Percentiles rank a stretch among this genome's conserved stretches.
These are phyloP conservation scores for Stenodera caucasica DNA, from an alignment of 2,888 invertebrate species.

Conservation along the genomic window DNA sequence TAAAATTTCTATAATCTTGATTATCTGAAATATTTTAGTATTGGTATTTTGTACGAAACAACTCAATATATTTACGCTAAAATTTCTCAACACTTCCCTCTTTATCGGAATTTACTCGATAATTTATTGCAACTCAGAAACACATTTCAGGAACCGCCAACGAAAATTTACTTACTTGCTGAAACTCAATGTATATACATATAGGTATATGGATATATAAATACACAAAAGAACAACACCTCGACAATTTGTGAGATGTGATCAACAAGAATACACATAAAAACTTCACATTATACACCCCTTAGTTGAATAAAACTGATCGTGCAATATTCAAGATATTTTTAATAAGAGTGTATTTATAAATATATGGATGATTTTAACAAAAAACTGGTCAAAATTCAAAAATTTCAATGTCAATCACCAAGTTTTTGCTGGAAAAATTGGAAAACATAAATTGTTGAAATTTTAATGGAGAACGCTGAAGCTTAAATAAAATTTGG, in stretches of 20 bases:
- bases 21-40: slow-evolving; percentile 25
- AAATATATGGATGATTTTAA: too few relatives aligned
- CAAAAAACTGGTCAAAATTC: too few relatives aligned
- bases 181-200: slow-evolving; percentile 15
- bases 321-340: background rate
- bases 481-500: too few relatives aligned
- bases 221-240: slow-evolving; percentile 18
- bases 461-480: too few relatives aligned
- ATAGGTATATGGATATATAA: background rate
- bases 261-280: slow-evolving; percentile 20
- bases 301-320: background rate
- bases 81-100: slow-evolving; percentile 30
- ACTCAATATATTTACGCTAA: slow-evolving; percentile 26
- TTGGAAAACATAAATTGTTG: too few relatives aligned
- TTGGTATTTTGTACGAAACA: slow-evolving; percentile 18
- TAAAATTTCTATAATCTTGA: slow-evolving; percentile 22
- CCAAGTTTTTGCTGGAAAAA: too few relatives aligned
- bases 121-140: slow-evolving; percentile 25
- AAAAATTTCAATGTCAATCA: too few relatives aligned
- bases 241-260: slow-evolving; percentile 21
- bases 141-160: slow-evolving; percentile 25
- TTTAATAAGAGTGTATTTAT: too few relatives aligned
- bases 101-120: slow-evolving; percentile 30
- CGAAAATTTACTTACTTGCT: slow-evolving; percentile 27
- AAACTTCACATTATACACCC: slow-evolving; percentile 20